Base-by-base conservation (phyloP, 1,140 invertebrate genomes). In the Euschistus heros region DNA sequence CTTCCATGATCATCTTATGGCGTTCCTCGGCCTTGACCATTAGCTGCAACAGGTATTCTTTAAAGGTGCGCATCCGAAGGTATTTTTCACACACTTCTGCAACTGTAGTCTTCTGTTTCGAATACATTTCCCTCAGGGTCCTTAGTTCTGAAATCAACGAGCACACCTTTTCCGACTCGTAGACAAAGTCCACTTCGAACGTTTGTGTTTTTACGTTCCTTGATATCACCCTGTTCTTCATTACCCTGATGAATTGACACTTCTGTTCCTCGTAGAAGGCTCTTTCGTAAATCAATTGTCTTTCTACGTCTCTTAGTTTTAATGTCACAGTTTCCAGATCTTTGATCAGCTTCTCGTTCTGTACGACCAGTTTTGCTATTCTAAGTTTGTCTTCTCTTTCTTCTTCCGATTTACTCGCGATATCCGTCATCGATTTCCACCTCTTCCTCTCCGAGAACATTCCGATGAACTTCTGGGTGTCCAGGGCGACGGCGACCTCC, bases 211-310 rank as follows among this genome's bases (percentile, higher is more conserved):
- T 57, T 17, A 26, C 54, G 24, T 57, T 22, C 14, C 54, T 22
- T 3, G 20, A 17, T 24, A 24, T 5, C 7, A 17, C 24, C 24
- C 20, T 57, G 18, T 15, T 17, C 24, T 57, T 50, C 47, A 50
- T 50, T 2, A 67, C 22, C 2, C 22, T 44, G 8, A 44, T 17
- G 62, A 30, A 42, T 47, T 57, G n/a, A 42, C n/a, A 55, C n/a
- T 54, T 64, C 30, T 64, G 65, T 33, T 60, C 33, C 20, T 47
- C 33, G 59, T 60, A 55, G 42, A 50, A 62, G 37, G 42, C 30
- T 7, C 57, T 52, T 17, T 64, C 30, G 33, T 66, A 50, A 37
- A 24, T 66, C 2, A 47, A 18, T 17, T 64, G 47, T 42, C 20
- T 42, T 17, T 30, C 37, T 18, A 57, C 18, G 18, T 65, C 30